phyloP scores from a whole-genome alignment of 2,113 vertebrate species.

The Percina caprodes region DNA sequence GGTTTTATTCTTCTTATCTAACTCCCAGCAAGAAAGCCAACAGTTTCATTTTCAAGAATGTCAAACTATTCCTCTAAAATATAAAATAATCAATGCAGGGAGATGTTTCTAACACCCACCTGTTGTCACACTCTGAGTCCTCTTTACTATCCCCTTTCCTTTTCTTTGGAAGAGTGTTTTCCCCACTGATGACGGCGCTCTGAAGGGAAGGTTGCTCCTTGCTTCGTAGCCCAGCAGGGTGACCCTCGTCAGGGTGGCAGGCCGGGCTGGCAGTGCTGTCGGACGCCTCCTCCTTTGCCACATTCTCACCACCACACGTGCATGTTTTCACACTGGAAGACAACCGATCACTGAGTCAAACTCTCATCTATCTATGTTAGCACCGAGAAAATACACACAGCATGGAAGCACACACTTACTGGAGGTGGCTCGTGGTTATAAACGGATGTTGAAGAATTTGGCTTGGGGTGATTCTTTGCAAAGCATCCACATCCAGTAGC shows the following conservation, averaged over 20 bases:
- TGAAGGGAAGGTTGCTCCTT: neutral
- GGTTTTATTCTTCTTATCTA: no score
- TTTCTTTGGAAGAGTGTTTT: neutral
- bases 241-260: neutral
- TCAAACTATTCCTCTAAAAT: no score
- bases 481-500: conserved; percentile 2
- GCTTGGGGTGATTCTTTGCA: neutral
- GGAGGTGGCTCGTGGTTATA: neutral
- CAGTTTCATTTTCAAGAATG: no score
- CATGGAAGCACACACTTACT: conserved; percentile 6
- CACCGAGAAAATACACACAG: neutral
- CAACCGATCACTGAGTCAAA: neutral
- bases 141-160: neutral
- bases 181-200: neutral
- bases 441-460: conserved; percentile 24
- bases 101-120: neutral
- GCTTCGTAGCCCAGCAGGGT: neutral
- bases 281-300: neutral
- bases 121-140: neutral
- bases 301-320: neutral
- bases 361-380: neutral
- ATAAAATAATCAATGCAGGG: no score
- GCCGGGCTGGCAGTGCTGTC: no score
- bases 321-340: neutral
- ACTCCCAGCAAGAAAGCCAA: no score